Evolutionary conservation across 2,113 vertebrate genomes (phyloP), one percentile per base, ranked within the genome.

Genomic region (Hyaena hyaena): DNA sequence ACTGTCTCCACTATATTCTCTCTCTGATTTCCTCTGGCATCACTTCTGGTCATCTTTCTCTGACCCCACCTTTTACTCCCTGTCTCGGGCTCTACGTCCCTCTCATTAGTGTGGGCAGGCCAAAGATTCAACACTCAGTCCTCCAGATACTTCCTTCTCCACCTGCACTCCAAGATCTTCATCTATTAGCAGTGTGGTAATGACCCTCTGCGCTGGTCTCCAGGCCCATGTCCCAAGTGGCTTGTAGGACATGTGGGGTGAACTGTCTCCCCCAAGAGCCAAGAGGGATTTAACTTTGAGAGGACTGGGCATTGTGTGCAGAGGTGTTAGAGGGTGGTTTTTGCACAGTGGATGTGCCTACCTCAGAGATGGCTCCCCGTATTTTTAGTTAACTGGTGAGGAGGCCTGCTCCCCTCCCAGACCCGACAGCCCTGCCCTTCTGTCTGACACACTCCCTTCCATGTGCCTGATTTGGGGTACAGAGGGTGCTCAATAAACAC

Each of bases 351-450:
- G 14, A 26, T 77, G 16, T 43, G 26, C n/a, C 31, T 86, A 0
- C 28, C n/a, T 84, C 48, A 19, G 73, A 58, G 50, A 80, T 68
- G 63, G 80, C 65, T 92, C 58, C n/a, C 2, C 31, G 76, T 53
- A 82, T 69, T 90, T 85, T 65, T 73, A 53, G 53, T n/a, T 28
- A 66, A 15, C 7, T 58, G 21, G 24, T n/a, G 43, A 86, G 31
- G n/a, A 77, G n/a, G 4, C 63, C 45, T 24, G 24, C 7, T 1
- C 0, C 21, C 6, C 4, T 3, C 8, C 21, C 26, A 26, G 0
- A 19, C 55, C 58, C 14, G 10, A 50, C 50, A 77, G 4, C 26
- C 21, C 19, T 33, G 15, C 23, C 45, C 43, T 63, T 88, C 45
- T 80, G 50, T 17, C 26, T 8, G 85, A 26, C 2, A 24, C 24